Conservation (phyloP, 2,797 vertebrate species). For the Poliocrania exsul region DNA sequence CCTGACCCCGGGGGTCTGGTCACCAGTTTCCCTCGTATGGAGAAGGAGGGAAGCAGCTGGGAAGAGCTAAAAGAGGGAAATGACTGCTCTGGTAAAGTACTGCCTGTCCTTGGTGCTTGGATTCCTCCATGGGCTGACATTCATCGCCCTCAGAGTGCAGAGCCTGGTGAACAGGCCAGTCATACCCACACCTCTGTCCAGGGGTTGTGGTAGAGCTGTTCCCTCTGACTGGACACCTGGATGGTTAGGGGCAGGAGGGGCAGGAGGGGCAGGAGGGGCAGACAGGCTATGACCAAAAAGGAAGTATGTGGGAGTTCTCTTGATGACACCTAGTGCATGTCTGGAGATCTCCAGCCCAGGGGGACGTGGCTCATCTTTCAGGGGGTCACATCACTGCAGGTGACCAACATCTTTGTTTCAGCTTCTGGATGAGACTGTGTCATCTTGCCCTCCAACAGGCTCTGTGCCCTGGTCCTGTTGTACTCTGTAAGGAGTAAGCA, state of each 20-base stretch:
- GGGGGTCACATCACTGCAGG: neutral
- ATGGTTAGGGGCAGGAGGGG: neutral
- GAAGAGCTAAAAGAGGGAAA: conserved; percentile 34
- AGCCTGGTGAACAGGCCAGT: neutral
- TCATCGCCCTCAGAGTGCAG: neutral
- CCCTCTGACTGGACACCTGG: neutral
- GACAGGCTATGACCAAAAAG: neutral
- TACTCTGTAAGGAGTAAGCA: neutral
- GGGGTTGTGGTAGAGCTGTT: neutral
- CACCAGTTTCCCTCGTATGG: conserved; percentile 22
- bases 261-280: neutral
- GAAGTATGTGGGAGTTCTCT: neutral
- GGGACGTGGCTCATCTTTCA: neutral
- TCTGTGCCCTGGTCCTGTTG: neutral
- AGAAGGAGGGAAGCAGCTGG: conserved; percentile 30
- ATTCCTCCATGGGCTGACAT: neutral
- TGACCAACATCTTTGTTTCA: neutral
- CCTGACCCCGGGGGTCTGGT: conserved; percentile 15
- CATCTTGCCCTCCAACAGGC: neutral
- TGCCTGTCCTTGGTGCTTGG: neutral
- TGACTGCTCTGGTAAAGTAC: neutral
- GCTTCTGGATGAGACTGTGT: neutral
- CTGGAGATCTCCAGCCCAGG: neutral
- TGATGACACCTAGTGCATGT: neutral
- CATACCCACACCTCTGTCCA: neutral